Conservation (phyloP, 2,888 invertebrate genomes). For the Petrophora chlorosata region DNA sequence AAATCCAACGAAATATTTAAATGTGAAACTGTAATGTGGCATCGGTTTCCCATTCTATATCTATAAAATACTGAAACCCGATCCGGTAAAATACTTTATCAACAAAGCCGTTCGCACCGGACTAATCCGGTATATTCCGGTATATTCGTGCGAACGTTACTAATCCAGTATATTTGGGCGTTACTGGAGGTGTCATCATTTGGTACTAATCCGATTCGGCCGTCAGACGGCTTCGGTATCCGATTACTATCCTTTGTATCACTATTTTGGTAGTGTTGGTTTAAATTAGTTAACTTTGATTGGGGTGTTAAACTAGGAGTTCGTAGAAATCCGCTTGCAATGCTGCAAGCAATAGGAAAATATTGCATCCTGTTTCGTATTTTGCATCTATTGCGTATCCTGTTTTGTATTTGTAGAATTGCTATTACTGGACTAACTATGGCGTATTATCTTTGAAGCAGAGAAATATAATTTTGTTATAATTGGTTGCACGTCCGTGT, state of each 20-base stretch:
- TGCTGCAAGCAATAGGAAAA: no score
- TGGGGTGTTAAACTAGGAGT: no score
- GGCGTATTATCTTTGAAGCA: no score
- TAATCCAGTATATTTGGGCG: conserved; percentile 50
- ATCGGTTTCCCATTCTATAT: conserved; percentile 3
- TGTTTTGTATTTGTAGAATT: no score
- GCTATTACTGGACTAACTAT: no score
- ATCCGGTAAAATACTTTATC: conserved; percentile 27
- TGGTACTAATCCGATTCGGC: conserved; percentile 49
- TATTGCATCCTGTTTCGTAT: no score
- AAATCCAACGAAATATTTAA: background rate
- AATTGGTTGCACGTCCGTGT: no score
- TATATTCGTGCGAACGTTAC: conserved; percentile 30
- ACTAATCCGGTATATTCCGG: conserved; percentile 22
- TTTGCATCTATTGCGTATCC: no score
- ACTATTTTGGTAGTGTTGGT: conserved; percentile 8
- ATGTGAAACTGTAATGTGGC: background rate
- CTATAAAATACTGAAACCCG: conserved; percentile 17
- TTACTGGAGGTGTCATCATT: conserved; percentile 48
- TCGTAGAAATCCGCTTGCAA: no score
- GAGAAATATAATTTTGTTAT: no score
- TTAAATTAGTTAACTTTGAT: conserved; percentile 16
- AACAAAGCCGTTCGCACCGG: conserved; percentile 13
- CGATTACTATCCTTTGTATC: conserved; percentile 37
- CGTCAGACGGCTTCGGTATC: conserved; percentile 49